Base-by-base conservation (phyloP, 2,888 invertebrate species). In the Carterocephalus palaemon region DNA sequence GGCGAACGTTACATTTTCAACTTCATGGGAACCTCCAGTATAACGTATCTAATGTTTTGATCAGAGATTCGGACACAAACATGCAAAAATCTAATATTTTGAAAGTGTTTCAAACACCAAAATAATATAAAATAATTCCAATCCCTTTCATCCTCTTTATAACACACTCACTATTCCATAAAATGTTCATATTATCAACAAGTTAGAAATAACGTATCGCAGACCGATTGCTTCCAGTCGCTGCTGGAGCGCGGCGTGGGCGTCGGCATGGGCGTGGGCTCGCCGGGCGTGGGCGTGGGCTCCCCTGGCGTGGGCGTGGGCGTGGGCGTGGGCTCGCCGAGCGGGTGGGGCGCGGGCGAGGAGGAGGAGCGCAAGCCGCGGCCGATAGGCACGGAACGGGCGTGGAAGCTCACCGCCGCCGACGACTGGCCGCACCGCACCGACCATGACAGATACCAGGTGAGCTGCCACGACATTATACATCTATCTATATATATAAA, bases 381-480 rank as follows among this genome's bases (percentile, higher is more conserved):
- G 2, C 95, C 95, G 37, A 95, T 95, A 70, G 95, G 95, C 54
- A 95, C 94, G 0, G 95, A 95, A 80, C 89, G 95, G 60, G 91
- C 92, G 22, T 91, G 92, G 89, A 92, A 92, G 70, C 89, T 84
- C 49, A 80, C 71, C 56, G 76, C 70, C 53, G 67, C 67, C 57
- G 83, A 83, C 53, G 81, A 80, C 67, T 80, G 80, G 81, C 84
- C 66, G 51, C 60, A 58, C 47, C 58, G 53, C 46, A 59, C 59
- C 55, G 80, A 83, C 57, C 77, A 79, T 61, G 77, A 82, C 59
- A 64, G 82, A 56, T 80, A 76, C 73, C 43, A 43, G 43, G 43
- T 36, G 4, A 7, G 19, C n/a, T n/a, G n/a, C n/a, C n/a, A n/a
- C n/a, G n/a, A n/a, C n/a, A n/a, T n/a, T n/a, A n/a, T n/a, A n/a